Conservation (phyloP, 2,113 vertebrate genomes). For the Pollachius pollachius region DNA sequence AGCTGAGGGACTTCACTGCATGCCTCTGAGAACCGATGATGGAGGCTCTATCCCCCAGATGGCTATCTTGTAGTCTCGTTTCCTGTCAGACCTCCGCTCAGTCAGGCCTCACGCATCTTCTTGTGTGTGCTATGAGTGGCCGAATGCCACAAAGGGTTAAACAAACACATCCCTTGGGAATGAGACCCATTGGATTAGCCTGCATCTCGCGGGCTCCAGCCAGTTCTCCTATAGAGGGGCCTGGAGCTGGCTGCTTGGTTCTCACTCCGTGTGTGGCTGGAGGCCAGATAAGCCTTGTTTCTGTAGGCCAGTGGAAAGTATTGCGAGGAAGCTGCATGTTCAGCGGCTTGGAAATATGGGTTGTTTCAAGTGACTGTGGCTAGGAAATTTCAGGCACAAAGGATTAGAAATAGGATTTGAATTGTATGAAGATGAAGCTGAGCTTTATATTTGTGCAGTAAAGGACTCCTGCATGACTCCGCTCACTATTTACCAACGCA, state of each 20-base stretch:
- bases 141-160: slow-evolving; percentile 46
- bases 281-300: slow-evolving; percentile 12
- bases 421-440: not conserved
- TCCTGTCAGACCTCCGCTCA: slow-evolving; percentile 40
- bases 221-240: slow-evolving; percentile 23
- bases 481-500: too few species aligned
- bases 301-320: slow-evolving; percentile 16
- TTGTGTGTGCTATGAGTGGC: slow-evolving; percentile 40
- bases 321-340: slow-evolving; percentile 12
- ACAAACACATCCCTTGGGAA: slow-evolving; percentile 59
- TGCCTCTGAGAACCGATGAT: slow-evolving; percentile 42
- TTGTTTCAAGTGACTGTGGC: slow-evolving; percentile 2
- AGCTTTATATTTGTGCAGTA: not conserved
- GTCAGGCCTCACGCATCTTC: slow-evolving; percentile 38
- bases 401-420: not conserved
- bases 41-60: slow-evolving; percentile 46
- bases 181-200: slow-evolving; percentile 46
- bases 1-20: slow-evolving; percentile 5
- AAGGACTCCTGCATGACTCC: too few species aligned
- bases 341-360: slow-evolving; percentile 3
- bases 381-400: slow-evolving; percentile 1
- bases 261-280: not conserved
- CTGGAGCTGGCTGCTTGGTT: slow-evolving; percentile 10
- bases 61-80: slow-evolving; percentile 29
- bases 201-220: slow-evolving; percentile 29